Conservation (phyloP, 2,888 invertebrate species). For the Anodontia alba region DNA sequence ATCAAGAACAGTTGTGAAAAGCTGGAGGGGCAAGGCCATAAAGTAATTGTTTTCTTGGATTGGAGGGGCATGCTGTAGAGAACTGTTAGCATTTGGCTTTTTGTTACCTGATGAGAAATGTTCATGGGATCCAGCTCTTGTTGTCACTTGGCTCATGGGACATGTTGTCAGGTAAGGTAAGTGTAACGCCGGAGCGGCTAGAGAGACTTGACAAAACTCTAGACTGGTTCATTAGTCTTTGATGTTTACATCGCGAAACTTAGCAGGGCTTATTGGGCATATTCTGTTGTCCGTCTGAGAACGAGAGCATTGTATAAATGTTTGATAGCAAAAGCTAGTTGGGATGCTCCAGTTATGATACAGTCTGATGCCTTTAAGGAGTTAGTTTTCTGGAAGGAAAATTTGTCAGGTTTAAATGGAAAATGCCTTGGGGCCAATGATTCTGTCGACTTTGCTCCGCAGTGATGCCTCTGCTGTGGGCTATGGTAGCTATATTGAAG, state of each 20-base stretch:
- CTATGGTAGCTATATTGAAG: slow-evolving; percentile 38
- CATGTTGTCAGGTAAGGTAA: slow-evolving; percentile 23
- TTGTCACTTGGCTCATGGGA: slow-evolving; percentile 43
- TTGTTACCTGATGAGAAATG: slow-evolving; percentile 59
- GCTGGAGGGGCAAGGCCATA: slow-evolving; percentile 37
- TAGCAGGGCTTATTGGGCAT: slow-evolving; percentile 38
- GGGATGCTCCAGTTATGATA: slow-evolving; percentile 33
- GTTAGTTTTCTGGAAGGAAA: slow-evolving; percentile 28
- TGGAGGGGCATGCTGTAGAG: slow-evolving; percentile 43
- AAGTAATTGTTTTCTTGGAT: slow-evolving; percentile 51
- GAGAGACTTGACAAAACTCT: not conserved
- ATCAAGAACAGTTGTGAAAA: slow-evolving; percentile 29
- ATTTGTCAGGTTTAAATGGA: slow-evolving; percentile 24
- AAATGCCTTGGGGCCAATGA: not conserved
- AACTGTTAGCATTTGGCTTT: slow-evolving; percentile 53
- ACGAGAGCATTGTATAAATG: slow-evolving; percentile 31
- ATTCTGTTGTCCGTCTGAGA: slow-evolving; percentile 22
- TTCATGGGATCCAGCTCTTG: slow-evolving; percentile 35
- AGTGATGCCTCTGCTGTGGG: slow-evolving; percentile 42
- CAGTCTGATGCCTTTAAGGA: slow-evolving; percentile 28
- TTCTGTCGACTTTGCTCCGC: not conserved
- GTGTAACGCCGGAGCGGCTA: slow-evolving; percentile 31
- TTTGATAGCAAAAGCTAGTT: slow-evolving; percentile 31
- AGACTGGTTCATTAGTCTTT: not conserved
- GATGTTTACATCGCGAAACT: slow-evolving; percentile 22